phyloP scores from a whole-genome alignment of 2,113 vertebrate species.

The Prochilodus magdalenae region DNA sequence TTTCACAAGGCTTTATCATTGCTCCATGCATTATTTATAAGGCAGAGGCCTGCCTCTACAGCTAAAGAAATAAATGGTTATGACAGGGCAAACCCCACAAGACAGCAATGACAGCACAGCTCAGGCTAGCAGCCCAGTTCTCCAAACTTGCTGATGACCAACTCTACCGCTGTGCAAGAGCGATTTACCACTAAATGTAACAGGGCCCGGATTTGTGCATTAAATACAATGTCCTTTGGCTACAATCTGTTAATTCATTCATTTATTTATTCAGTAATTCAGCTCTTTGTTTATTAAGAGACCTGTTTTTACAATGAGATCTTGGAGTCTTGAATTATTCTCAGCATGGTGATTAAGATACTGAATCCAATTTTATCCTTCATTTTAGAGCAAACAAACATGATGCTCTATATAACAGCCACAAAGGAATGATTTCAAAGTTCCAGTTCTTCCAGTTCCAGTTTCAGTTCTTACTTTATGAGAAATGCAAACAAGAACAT shows the following conservation, averaged over 20 bases:
- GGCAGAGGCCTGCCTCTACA: conserved; percentile 34
- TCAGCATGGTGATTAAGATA: too few relatives aligned
- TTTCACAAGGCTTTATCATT: conserved; percentile 45
- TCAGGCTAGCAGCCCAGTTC: conserved; percentile 22
- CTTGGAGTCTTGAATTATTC: too few relatives aligned
- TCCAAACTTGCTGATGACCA: conserved; percentile 11
- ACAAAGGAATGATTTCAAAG: too few relatives aligned
- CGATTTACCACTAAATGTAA: background rate
- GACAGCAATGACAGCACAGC: conserved; percentile 26
- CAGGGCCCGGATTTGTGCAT: background rate
- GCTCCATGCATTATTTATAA: conserved; percentile 57
- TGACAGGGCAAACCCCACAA: conserved; percentile 49
- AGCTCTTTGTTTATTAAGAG: background rate
- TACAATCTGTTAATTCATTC: background rate
- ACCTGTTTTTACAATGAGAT: background rate
- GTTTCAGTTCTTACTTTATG: too few relatives aligned
- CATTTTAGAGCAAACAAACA: background rate
- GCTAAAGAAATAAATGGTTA: conserved; percentile 50
- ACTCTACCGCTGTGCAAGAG: conserved; percentile 9
- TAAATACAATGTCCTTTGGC: background rate
- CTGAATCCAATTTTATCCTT: too few relatives aligned
- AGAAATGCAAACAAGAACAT: too few relatives aligned
- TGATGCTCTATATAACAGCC: background rate
- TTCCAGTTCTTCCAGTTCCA: too few relatives aligned
- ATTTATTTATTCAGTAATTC: background rate